These are phyloP conservation scores for Laodelphax striatellus DNA, from an alignment of 1,140 invertebrate genomes.

Conservation along the genomic window DNA sequence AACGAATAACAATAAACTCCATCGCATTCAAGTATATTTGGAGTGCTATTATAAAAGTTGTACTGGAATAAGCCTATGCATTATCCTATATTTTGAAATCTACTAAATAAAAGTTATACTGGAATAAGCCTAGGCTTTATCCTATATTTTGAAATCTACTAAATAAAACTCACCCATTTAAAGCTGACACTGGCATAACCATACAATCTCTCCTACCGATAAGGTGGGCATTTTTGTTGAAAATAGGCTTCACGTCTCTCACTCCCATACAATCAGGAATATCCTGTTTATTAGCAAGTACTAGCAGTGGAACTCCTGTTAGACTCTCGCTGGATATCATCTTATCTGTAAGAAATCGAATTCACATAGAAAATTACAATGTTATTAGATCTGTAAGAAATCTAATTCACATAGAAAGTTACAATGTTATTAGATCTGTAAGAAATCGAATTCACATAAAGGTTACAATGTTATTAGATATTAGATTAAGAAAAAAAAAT, in stretches of 20 bases:
- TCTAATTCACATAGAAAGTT: constrained; percentile 26
- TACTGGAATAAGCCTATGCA: no score
- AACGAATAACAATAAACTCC: no score
- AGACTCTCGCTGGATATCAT: constrained; percentile 89
- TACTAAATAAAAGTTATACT: no score
- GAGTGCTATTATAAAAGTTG: no score
- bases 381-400: constrained; percentile 3
- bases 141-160: no score
- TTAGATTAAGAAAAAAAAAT: no score
- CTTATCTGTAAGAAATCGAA: constrained; percentile 56
- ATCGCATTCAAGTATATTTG: no score
- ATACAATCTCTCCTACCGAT: constrained; percentile 89
- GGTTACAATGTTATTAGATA: no score
- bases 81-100: no score
- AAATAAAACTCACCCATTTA: constrained; percentile 64
- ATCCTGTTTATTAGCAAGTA: constrained; percentile 96
- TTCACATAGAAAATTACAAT: constrained; percentile 31
- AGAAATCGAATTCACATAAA: no score
- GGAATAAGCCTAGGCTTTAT: no score
- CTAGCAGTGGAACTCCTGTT: constrained; percentile 76
- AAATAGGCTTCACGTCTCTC: constrained; percentile 84
- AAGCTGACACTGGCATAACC: constrained; percentile 85
- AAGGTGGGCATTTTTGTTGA: constrained; percentile 80
- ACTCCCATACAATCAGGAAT: constrained; percentile 90
- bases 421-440: constrained; percentile 2